Evolutionary conservation across 1,140 invertebrate species (phyloP), one percentile per base, ranked within the genome.

Genomic region (Caenorhabditis latens): DNA sequence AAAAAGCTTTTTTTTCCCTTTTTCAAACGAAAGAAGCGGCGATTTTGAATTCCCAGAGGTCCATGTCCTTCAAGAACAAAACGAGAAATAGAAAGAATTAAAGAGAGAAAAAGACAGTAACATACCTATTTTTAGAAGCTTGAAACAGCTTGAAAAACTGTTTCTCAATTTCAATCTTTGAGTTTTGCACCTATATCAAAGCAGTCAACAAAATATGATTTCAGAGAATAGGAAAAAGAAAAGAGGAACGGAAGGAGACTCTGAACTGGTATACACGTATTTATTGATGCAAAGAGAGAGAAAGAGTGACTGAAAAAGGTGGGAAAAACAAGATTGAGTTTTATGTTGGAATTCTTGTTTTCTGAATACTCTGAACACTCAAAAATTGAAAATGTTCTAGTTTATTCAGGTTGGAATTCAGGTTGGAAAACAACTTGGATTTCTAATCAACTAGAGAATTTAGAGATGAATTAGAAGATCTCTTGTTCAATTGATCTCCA

Each of bases 21-120:
- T 71, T 24, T 21, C 40, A 14, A 14, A 14, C n/a, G 8, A 16
- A 71, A 71, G 42, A 71, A 19, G 21, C 71, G 7, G 53, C 11
- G 50, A 53, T 53, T 53, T 79, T 53, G 46, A 79, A 79, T 79
- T 79, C 71, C 71, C 71, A 48, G 50, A 19, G 71, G 71, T 50
- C 71, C 43, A 13, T 53, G 43, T n/a, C n/a, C 71, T 79, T 53
- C 71, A 50, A 79, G 71, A 24, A 24, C 71, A 50, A 13, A 79
- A 46, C 43, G 42, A 24, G 5, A 46, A 71, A 8, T 6, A 4
- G 11, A n/a, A 46, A 46, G 19, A 71, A 46, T 63, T 67, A 4
- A 63, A 63, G 42, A 50, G 50, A 43, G 43, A 79, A 32, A 50
- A 50, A 14, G 14, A 46, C 32, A 9, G 24, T 32, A 63, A 63